These are phyloP conservation scores for Osmerus eperlanus DNA, from an alignment of 2,113 vertebrate genomes.

Conservation along the genomic window DNA sequence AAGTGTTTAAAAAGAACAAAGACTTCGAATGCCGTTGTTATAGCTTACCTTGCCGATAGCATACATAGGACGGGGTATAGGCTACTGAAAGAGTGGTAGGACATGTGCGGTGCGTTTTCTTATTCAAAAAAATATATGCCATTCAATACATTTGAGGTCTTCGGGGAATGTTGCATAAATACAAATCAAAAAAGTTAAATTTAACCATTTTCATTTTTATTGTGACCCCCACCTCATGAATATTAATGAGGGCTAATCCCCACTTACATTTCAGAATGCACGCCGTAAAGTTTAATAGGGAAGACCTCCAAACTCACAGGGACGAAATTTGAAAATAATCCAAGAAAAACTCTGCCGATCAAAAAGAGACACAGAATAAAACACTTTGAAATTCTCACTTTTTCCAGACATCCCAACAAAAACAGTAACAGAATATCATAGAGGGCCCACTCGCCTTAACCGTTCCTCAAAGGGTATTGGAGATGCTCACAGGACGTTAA, in stretches of 20 bases:
- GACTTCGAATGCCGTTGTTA: too few species aligned
- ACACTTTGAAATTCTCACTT: slow-evolving; percentile 49
- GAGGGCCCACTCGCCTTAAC: slow-evolving; percentile 73
- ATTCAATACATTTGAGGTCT: slow-evolving; percentile 5
- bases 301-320: slow-evolving; percentile 61
- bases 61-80: too few species aligned
- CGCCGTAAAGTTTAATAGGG: slow-evolving; percentile 76
- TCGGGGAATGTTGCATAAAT: slow-evolving; percentile 18
- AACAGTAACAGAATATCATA: slow-evolving; percentile 74
- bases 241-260: slow-evolving; percentile 77
- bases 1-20: too few species aligned
- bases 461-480: slow-evolving; percentile 71
- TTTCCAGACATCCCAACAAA: slow-evolving; percentile 67
- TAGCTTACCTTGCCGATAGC: too few species aligned
- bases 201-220: slow-evolving; percentile 64
- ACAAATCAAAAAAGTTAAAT: slow-evolving; percentile 51
- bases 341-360: slow-evolving; percentile 44
- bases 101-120: too few species aligned
- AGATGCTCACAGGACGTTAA: slow-evolving; percentile 71
- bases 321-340: slow-evolving; percentile 49
- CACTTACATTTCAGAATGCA: slow-evolving; percentile 77
- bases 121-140: neutral
- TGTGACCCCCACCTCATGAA: slow-evolving; percentile 70
- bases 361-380: slow-evolving; percentile 55
- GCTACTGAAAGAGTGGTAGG: too few species aligned